Evolutionary conservation across 2,797 vertebrate species (phyloP).

Genomic region (Clarias laeviceps): DNA sequence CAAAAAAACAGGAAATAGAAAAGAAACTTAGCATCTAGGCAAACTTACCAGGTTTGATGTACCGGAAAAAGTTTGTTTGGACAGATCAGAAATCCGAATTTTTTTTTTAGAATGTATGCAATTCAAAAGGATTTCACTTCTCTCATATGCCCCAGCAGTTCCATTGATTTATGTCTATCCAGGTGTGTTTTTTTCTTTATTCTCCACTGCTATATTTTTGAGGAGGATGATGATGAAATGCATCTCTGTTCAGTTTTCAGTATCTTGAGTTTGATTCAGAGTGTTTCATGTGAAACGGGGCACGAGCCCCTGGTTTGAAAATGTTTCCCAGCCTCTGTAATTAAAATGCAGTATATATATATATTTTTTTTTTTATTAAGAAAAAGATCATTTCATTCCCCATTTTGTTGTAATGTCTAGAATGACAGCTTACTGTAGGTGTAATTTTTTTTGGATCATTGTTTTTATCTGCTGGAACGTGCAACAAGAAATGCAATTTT

Average conservation of each 20-base stretch:
- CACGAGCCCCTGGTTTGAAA: background rate
- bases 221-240: background rate
- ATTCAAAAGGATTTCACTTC: background rate
- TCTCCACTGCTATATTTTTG: background rate
- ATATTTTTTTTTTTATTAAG: background rate
- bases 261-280: background rate
- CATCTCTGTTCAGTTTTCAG: background rate
- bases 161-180: background rate
- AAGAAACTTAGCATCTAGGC: background rate
- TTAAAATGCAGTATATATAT: background rate
- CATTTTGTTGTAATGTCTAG: background rate
- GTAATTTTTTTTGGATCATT: no score
- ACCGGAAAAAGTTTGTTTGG: background rate
- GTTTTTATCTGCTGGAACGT: background rate
- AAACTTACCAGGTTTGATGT: background rate
- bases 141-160: no score
- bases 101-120: conserved; percentile 6
- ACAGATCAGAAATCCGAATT: background rate
- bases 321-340: background rate
- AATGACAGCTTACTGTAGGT: background rate
- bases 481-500: background rate
- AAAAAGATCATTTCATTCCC: background rate
- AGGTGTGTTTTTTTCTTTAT: background rate
- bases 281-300: background rate
- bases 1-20: background rate